These are phyloP conservation scores for Euura saliciscinereae DNA, from an alignment of 1,140 invertebrate species.

Conservation along the genomic window DNA sequence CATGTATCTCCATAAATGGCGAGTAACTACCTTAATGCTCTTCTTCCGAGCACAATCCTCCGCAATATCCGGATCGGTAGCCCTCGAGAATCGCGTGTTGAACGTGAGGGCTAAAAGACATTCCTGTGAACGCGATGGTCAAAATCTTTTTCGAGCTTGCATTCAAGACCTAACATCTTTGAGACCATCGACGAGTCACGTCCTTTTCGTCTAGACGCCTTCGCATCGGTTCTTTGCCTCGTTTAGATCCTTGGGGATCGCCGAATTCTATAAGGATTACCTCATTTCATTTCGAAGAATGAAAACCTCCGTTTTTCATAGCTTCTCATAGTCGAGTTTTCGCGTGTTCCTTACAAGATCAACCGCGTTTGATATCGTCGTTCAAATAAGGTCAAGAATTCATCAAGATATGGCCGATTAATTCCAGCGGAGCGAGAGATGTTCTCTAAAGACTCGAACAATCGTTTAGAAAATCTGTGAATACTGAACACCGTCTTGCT, in stretches of 20 bases:
- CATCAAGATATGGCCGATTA: too few relatives aligned
- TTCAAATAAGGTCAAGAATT: too few relatives aligned
- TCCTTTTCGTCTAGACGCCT: neutral
- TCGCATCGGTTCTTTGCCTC: neutral
- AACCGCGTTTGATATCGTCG: too few relatives aligned
- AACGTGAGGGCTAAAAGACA: slow-evolving; percentile 5
- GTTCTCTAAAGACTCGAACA: too few relatives aligned
- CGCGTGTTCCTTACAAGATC: too few relatives aligned
- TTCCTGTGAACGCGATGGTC: neutral
- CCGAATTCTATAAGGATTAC: neutral
- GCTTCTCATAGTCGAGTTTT: too few relatives aligned
- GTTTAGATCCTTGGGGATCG: neutral
- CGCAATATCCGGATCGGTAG: neutral
- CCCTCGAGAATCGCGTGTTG: neutral
- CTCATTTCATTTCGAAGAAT: neutral
- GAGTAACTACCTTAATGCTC: slow-evolving; percentile 2
- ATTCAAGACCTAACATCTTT: neutral
- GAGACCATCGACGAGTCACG: slow-evolving; percentile 4
- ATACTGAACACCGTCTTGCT: neutral
- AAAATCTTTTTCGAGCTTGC: neutral
- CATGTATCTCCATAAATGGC: slow-evolving; percentile 1
- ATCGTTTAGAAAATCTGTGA: neutral
- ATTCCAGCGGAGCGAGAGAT: too few relatives aligned
- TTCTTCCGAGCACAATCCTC: neutral
- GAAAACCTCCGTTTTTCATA: too few relatives aligned